Conservation (phyloP, 2,113 vertebrate species). For the Myrmecobius fasciatus region DNA sequence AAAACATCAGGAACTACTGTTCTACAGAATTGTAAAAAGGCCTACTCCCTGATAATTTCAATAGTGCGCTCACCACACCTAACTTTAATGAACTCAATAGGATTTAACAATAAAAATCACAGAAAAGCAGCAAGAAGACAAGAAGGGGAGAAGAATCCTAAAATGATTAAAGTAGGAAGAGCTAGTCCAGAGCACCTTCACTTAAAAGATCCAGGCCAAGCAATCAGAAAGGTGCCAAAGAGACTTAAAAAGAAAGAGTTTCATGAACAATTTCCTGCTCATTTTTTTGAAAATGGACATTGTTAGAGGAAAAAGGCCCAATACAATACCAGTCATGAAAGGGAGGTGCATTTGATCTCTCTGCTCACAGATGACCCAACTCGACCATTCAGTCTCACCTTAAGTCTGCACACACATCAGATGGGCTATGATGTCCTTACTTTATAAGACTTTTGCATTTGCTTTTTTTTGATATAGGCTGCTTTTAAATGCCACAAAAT, state of each 20-base stretch:
- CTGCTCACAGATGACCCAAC: slow-evolving; percentile 82
- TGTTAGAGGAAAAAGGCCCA: slow-evolving; percentile 79
- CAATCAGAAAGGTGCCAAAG: slow-evolving; percentile 77
- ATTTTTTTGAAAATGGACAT: slow-evolving; percentile 71
- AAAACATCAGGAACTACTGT: background rate
- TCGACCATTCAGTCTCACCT: slow-evolving; percentile 79
- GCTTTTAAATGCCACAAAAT: slow-evolving; percentile 93
- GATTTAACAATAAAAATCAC: slow-evolving; percentile 66
- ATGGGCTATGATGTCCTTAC: slow-evolving; percentile 84
- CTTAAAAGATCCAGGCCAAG: slow-evolving; percentile 72
- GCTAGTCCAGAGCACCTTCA: slow-evolving; percentile 72
- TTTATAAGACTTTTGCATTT: slow-evolving; percentile 87
- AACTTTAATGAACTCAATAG: slow-evolving; percentile 63
- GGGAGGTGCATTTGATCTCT: slow-evolving; percentile 83
- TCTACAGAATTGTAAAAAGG: slow-evolving; percentile 10
- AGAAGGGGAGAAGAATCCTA: slow-evolving; percentile 34
- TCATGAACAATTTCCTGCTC: slow-evolving; percentile 67
- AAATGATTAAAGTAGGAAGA: slow-evolving; percentile 73
- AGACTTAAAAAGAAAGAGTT: slow-evolving; percentile 70
- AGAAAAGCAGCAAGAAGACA: slow-evolving; percentile 46
- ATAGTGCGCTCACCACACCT: background rate
- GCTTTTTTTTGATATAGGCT: slow-evolving; percentile 89
- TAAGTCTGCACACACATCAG: slow-evolving; percentile 80
- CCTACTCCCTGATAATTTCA: slow-evolving; percentile 18
- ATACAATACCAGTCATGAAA: slow-evolving; percentile 81